phyloP scores from a whole-genome alignment of 2,888 invertebrate species.

The Campaea margaritaria region DNA sequence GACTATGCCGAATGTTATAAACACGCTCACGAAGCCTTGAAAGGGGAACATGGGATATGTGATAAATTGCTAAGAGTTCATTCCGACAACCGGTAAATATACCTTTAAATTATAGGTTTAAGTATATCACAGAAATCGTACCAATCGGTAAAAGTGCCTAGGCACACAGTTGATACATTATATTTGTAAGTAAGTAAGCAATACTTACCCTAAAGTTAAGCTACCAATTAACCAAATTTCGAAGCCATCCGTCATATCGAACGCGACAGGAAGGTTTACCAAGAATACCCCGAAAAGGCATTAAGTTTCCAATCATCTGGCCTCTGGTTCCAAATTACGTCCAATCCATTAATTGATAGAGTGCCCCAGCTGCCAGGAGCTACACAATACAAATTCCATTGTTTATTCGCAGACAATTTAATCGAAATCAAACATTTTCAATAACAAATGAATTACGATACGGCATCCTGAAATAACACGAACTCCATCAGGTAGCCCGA shows the following conservation, averaged over 20 bases:
- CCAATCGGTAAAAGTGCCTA: too few relatives aligned
- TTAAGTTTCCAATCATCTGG: conserved; percentile 8
- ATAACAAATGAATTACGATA: conserved; percentile 30
- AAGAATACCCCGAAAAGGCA: neutral
- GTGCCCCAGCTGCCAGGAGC: conserved; percentile 7
- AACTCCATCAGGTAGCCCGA: conserved; percentile 24
- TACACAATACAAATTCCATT: conserved; percentile 4
- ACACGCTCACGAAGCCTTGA: too few relatives aligned
- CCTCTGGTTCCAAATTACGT: conserved; percentile 21
- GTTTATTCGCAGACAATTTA: conserved; percentile 38
- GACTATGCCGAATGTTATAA: too few relatives aligned
- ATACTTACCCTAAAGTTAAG: neutral
- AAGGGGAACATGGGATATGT: too few relatives aligned
- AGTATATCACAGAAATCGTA: too few relatives aligned
- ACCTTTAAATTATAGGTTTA: too few relatives aligned
- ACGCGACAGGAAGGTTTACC: neutral
- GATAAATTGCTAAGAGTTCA: too few relatives aligned
- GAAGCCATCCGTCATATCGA: neutral
- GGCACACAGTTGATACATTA: too few relatives aligned
- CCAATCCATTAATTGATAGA: conserved; percentile 12
- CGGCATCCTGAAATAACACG: conserved; percentile 48
- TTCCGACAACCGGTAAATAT: too few relatives aligned
- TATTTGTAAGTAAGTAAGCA: too few relatives aligned
- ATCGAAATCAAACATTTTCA: conserved; percentile 49
- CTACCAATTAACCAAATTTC: neutral